Evolutionary conservation across 1,140 invertebrate species (phyloP), one percentile per base, ranked within the genome.

Genomic region (Conopomorpha cramerella): DNA sequence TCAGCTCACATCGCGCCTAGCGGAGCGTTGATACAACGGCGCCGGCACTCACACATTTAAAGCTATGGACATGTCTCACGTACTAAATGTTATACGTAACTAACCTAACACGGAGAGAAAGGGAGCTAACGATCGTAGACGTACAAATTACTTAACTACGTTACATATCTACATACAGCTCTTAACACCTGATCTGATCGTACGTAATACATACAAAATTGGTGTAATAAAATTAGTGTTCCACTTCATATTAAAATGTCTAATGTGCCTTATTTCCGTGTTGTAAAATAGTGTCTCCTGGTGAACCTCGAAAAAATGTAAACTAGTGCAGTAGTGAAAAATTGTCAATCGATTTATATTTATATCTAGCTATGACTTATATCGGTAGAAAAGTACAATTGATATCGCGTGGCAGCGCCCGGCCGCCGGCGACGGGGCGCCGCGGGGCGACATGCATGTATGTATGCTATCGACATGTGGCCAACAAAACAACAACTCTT

Each of bases 21-120:
- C n/a, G 62, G 62, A 55, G 65, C 70, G 59, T 74, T 74, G 70
- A 74, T 71, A 74, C 70, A 68, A 74, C 70, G 66, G 63, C 53
- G 54, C 30, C 8, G 4, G 14, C 28, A 7, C 16, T 62, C 65
- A 62, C 55, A 68, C 63, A 64, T 63, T 72, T 76, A 76, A 76
- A 72, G 67, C 70, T 74, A 76, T 76, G 67, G 70, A 76, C 70
- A 71, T 68, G 61, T 71, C 62, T 67, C 63, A 76, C 64, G 46
- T 68, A 61, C 65, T 70, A 71, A 60, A 45, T 38, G 42, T 66
- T 61, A 64, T 49, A 57, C 53, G 49, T 55, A 43, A 55, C 61
- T 74, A 72, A 55, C 65, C 67, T 72, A 72, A 64, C 62, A 66
- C 51, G 63, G 63, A 70, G 59, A 71, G 45, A 66, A 70, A 61